These are phyloP conservation scores for Adoxophyes honmai DNA, from an alignment of 1,140 invertebrate genomes.

Conservation along the genomic window DNA sequence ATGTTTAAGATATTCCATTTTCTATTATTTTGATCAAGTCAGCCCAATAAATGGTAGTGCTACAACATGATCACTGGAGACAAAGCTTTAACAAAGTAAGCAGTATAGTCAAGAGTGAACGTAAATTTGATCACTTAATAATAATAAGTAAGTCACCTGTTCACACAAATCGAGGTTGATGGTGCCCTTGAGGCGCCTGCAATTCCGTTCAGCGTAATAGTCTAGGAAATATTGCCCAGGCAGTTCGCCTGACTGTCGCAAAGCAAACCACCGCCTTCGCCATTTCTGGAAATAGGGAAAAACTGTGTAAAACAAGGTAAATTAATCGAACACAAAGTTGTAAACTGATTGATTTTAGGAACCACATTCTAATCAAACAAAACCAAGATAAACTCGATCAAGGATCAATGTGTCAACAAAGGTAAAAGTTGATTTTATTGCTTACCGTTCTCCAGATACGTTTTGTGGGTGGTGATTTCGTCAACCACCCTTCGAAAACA, in stretches of 20 bases:
- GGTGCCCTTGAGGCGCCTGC: conserved; percentile 91
- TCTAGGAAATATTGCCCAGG: conserved; percentile 95
- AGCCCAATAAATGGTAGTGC: too few species aligned
- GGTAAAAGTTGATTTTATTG: conserved; percentile 49
- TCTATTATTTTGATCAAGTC: too few species aligned
- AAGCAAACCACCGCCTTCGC: conserved; percentile 94
- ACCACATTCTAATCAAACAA: conserved; percentile 17
- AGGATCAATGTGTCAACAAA: conserved; percentile 50
- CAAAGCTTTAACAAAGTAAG: too few species aligned
- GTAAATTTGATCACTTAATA: too few species aligned
- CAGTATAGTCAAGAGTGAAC: too few species aligned
- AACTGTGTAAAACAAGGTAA: conserved; percentile 31
- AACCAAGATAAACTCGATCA: conserved; percentile 9
- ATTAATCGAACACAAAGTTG: conserved; percentile 16
- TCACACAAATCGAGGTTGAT: conserved; percentile 97
- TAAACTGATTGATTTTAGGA: background rate
- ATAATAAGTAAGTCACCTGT: conserved; percentile 81
- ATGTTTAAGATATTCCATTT: too few species aligned
- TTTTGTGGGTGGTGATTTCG: conserved; percentile 94
- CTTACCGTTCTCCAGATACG: conserved; percentile 92
- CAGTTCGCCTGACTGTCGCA: conserved; percentile 92
- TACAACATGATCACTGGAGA: too few species aligned
- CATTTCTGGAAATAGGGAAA: conserved; percentile 85
- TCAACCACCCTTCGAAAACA: conserved; percentile 90
- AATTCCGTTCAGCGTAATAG: conserved; percentile 93